Evolutionary conservation across 2,888 invertebrate genomes (phyloP).

Genomic region (Abrostola triplasia): DNA sequence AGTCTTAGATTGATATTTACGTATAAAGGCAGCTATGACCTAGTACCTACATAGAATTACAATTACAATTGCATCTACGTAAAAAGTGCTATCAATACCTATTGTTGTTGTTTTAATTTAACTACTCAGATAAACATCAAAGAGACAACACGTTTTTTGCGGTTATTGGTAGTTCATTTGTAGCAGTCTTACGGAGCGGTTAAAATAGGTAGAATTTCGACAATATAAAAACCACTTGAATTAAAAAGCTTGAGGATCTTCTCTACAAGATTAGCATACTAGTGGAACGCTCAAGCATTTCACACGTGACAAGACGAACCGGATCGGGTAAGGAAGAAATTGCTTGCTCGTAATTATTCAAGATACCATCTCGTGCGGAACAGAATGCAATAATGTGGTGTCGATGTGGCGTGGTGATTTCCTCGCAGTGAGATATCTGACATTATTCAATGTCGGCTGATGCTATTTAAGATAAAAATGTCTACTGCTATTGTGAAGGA

Average conservation of each 20-base stretch:
- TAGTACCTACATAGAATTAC: too few relatives aligned
- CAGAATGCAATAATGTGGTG: conserved; percentile 54
- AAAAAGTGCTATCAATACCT: too few relatives aligned
- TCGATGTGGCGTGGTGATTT: conserved; percentile 35
- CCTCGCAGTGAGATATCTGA: conserved; percentile 24
- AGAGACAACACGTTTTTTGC: too few relatives aligned
- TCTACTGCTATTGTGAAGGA: background rate
- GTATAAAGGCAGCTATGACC: too few relatives aligned
- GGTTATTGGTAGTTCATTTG: too few relatives aligned
- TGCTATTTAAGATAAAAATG: conserved; percentile 9
- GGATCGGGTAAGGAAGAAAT: conserved; percentile 42
- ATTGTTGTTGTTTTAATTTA: too few relatives aligned
- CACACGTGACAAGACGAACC: conserved; percentile 20
- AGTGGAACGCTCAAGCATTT: conserved; percentile 1
- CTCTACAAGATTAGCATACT: conserved; percentile 17
- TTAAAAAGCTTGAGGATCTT: background rate
- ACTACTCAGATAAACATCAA: too few relatives aligned
- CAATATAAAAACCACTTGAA: too few relatives aligned
- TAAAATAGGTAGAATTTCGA: too few relatives aligned
- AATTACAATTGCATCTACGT: too few relatives aligned
- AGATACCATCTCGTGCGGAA: conserved; percentile 34
- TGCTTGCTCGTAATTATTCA: conserved; percentile 48
- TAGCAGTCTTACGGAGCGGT: too few relatives aligned
- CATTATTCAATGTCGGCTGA: conserved; percentile 15
- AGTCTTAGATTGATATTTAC: too few relatives aligned